A percentile compares a stretch with the other conserved stretches of the same genome.
Conservation (phyloP, 2,888 invertebrate species). For the Fragum sueziense region DNA sequence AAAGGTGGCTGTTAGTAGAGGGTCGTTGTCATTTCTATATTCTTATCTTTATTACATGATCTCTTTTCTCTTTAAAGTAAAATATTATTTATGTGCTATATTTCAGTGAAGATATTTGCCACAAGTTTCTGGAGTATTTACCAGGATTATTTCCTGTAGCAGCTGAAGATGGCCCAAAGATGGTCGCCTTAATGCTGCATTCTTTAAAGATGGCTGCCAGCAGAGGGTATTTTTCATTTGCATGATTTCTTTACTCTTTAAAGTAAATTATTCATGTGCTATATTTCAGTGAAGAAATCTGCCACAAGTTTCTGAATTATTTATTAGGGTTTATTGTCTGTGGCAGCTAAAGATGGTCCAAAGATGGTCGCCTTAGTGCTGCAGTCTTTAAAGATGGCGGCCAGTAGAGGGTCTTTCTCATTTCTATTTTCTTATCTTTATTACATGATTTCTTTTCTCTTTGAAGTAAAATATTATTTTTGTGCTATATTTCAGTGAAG, state of each 20-base stretch:
- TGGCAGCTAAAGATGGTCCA: slow-evolving; percentile 44
- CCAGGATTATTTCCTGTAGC: slow-evolving; percentile 62
- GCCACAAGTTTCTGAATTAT: slow-evolving; percentile 54
- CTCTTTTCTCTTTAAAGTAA: too few relatives aligned
- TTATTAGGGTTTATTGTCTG: slow-evolving; percentile 63
- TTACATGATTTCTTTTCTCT: too few relatives aligned
- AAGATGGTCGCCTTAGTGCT: slow-evolving; percentile 58
- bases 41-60: too few relatives aligned
- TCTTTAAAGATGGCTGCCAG: slow-evolving; percentile 63
- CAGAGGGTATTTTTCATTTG: slow-evolving; percentile 55
- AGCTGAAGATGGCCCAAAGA: slow-evolving; percentile 45
- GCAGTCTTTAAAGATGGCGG: slow-evolving; percentile 60
- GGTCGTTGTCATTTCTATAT: too few relatives aligned
- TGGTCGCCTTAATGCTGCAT: slow-evolving; percentile 53
- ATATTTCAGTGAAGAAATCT: slow-evolving; percentile 44
- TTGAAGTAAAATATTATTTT: too few relatives aligned
- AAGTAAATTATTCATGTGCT: too few relatives aligned
- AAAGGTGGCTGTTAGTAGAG: too few relatives aligned
- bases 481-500: slow-evolving; percentile 34
- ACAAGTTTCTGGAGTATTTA: slow-evolving; percentile 58
- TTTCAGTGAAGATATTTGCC: slow-evolving; percentile 45
- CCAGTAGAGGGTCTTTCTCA: slow-evolving; percentile 56
- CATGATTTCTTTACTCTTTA: slow-evolving; percentile 25
- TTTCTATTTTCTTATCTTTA: too few relatives aligned
- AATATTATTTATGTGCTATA: too few relatives aligned